Evolutionary conservation across 2,888 invertebrate genomes (phyloP), one percentile per base, ranked within the genome.

Genomic region (Subacronicta megacephala): DNA sequence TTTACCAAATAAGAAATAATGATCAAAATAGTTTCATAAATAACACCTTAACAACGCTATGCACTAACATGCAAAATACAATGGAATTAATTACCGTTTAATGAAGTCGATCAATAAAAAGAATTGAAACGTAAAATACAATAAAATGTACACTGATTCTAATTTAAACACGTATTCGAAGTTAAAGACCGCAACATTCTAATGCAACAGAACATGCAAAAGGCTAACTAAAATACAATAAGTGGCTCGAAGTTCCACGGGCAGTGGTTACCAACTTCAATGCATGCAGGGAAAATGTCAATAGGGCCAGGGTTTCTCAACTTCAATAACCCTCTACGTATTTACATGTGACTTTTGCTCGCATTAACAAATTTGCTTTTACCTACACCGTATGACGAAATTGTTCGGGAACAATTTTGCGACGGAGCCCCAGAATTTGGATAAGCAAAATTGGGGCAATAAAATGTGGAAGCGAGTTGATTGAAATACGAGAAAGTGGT

Each of bases 241-340:
- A 43, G 41, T 37, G 17, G 29, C 16, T 23, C 9, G n/a, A 70
- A 74, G 59, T 70, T 74, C 10, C 53, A 61, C 23, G 56, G 46
- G 18, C 61, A 33, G 47, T 9, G 57, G 61, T 63, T 67, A 38
- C 29, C 26, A 74, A 75, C 55, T 70, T 62, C 63, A 45, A 40
- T 40, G 45, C 51, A 46, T 56, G 16, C 45, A 41, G 15, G 18
- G 59, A 53, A 55, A 62, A 49, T 43, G 63, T 58, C 74, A 70
- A 76, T 74, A 76, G 23, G 46, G 26, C 33, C 40, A 12, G 40
- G 10, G 29, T 17, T 18, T 35, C 36, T 40, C 36, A 59, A 72
- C 38, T 66, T 66, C 55, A 57, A 57, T 72, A 66, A 55, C 46
- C 31, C 33, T 41, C 31, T 40, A 36, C 45, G 35, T 51, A 56